phyloP scores from a whole-genome alignment of 2,113 vertebrate species.

The Vulpes vulpes region DNA sequence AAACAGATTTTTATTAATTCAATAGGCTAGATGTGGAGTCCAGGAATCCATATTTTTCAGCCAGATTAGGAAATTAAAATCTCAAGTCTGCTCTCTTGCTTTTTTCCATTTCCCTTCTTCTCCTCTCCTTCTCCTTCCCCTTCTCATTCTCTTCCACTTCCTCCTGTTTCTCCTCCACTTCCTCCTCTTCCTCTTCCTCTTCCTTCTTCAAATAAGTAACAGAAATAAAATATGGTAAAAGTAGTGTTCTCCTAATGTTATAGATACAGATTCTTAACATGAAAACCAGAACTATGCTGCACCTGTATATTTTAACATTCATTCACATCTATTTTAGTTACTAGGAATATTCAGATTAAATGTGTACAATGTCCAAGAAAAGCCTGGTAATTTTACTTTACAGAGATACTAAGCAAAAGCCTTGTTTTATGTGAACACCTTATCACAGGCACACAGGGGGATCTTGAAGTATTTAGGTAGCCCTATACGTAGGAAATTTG shows the following conservation, averaged over 20 bases:
- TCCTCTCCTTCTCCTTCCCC: not conserved
- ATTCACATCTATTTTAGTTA: not conserved
- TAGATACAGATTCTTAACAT: not conserved
- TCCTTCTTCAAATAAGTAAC: slow-evolving; percentile 9
- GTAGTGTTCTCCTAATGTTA: not conserved
- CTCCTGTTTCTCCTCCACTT: not conserved
- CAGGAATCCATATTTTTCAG: not conserved
- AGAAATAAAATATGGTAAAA: slow-evolving; percentile 36
- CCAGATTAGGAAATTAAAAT: not conserved
- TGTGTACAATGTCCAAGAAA: not conserved
- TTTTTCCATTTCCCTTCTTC: not conserved
- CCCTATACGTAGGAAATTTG: not conserved
- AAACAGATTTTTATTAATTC: not conserved
- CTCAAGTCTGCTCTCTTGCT: not conserved
- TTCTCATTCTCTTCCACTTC: too few species aligned
- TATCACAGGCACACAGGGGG: not conserved
- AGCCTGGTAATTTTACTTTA: not conserved
- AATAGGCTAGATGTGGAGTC: not conserved
- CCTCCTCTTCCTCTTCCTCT: not conserved
- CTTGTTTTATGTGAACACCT: not conserved
- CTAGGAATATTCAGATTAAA: not conserved
- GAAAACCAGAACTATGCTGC: not conserved
- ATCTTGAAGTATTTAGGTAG: not conserved
- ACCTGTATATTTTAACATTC: not conserved
- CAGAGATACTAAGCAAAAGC: not conserved